Percentiles rank a stretch among this genome's conserved stretches.
Evolutionary conservation across 1,140 invertebrate species (phyloP).

Genomic region (Zelostemma sp.): DNA sequence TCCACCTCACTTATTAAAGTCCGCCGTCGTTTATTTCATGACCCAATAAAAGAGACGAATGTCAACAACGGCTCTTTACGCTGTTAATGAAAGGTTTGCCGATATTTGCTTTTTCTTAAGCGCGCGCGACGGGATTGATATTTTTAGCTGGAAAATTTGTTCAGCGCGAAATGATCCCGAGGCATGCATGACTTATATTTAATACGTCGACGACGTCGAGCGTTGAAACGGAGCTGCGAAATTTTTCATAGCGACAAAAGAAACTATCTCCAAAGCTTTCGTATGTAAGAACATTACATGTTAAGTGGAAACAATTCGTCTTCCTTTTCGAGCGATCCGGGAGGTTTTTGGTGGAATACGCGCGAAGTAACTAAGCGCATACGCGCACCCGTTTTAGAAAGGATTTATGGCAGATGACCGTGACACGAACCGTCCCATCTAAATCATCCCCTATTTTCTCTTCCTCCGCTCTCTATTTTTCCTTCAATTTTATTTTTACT

Average conservation of each 20-base stretch:
- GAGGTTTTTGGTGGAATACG: conserved; percentile 21
- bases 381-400: conserved; percentile 15
- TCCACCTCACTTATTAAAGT: conserved; percentile 37
- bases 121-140: too few species aligned
- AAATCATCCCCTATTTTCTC: conserved; percentile 45
- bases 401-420: conserved; percentile 51
- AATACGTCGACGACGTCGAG: too few species aligned
- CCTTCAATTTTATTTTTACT: background rate
- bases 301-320: conserved; percentile 18
- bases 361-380: conserved; percentile 29
- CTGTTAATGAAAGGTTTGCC: too few species aligned
- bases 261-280: conserved; percentile 8
- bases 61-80: conserved; percentile 14
- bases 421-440: conserved; percentile 36
- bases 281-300: conserved; percentile 15
- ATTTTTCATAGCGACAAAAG: conserved; percentile 7
- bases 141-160: too few species aligned
- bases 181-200: too few species aligned
- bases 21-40: conserved; percentile 22
- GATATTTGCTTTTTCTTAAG: too few species aligned
- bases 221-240: too few species aligned
- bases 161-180: too few species aligned
- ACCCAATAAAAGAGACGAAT: conserved; percentile 5
- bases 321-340: conserved; percentile 14
- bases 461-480: background rate